Percentiles rank a stretch among this genome's conserved stretches.
These are phyloP conservation scores for Paradisaea rubra DNA, from an alignment of 2,113 vertebrate genomes.

Conservation along the genomic window DNA sequence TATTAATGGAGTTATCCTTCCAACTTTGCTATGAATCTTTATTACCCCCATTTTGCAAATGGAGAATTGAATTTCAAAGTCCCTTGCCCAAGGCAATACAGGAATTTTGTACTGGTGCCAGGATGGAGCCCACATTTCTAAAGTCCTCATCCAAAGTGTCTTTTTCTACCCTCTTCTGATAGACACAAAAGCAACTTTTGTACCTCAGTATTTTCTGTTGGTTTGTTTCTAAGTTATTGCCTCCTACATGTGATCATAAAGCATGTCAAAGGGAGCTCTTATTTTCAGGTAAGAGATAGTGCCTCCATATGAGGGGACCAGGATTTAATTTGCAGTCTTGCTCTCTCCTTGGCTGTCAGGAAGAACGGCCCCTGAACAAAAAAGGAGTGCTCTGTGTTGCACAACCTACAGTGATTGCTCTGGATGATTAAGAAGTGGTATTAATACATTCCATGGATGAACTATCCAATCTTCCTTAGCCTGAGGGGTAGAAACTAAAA, in stretches of 20 bases:
- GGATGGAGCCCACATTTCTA: background rate
- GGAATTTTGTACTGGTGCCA: slow-evolving; percentile 15
- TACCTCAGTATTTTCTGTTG: background rate
- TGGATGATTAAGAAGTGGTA: slow-evolving; percentile 43
- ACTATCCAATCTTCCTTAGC: slow-evolving; percentile 54
- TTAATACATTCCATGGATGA: slow-evolving; percentile 42
- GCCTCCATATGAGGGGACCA: background rate
- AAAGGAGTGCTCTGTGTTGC: slow-evolving; percentile 39
- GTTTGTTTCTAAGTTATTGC: background rate
- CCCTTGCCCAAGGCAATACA: background rate
- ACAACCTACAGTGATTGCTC: slow-evolving; percentile 28
- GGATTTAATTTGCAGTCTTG: background rate
- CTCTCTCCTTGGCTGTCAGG: background rate
- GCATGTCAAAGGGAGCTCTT: background rate
- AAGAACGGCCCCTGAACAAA: slow-evolving; percentile 24
- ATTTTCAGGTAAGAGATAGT: background rate
- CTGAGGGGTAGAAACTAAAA: slow-evolving; percentile 51
- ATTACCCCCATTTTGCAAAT: slow-evolving; percentile 22
- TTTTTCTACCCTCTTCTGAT: background rate
- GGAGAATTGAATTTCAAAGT: slow-evolving; percentile 42
- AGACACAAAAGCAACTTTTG: background rate
- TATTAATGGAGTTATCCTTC: slow-evolving; percentile 3
- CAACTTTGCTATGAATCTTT: background rate
- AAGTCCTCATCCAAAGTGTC: background rate
- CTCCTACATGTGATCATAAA: background rate